Evolutionary conservation across 2,888 invertebrate genomes (phyloP).

Genomic region (Dromius quadrimaculatus): DNA sequence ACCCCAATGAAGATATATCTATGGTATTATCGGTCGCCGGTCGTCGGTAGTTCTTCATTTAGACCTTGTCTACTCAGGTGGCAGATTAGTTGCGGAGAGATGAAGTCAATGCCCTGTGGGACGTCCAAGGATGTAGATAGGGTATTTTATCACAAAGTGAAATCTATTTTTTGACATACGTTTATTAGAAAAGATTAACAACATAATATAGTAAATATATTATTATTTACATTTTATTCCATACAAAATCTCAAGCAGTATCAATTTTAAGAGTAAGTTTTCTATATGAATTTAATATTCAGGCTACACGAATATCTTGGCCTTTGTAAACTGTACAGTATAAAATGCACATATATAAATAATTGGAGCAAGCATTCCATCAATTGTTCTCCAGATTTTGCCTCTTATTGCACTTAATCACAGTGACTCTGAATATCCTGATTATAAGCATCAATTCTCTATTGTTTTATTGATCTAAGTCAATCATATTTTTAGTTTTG

Average conservation of each 20-base stretch:
- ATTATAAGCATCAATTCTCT: too few species aligned
- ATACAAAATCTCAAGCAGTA: slow-evolving; percentile 48
- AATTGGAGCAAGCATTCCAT: not conserved
- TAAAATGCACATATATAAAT: slow-evolving; percentile 30
- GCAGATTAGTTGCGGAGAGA: slow-evolving; percentile 30
- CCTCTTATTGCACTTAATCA: too few species aligned
- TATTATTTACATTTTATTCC: slow-evolving; percentile 49
- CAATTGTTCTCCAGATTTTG: too few species aligned
- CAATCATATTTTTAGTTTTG: too few species aligned
- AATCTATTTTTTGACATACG: slow-evolving; percentile 40
- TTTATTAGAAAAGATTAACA: slow-evolving; percentile 52
- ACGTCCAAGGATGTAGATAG: not conserved
- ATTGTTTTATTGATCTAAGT: too few species aligned
- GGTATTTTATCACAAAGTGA: too few species aligned
- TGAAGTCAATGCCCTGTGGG: slow-evolving; percentile 32
- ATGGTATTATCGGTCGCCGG: slow-evolving; percentile 59
- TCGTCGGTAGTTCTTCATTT: slow-evolving; percentile 61
- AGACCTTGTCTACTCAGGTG: not conserved
- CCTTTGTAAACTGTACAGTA: slow-evolving; percentile 27
- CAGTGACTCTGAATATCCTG: too few species aligned
- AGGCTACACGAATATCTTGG: slow-evolving; percentile 28
- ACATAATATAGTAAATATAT: slow-evolving; percentile 43
- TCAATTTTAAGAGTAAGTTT: slow-evolving; percentile 30
- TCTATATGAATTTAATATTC: slow-evolving; percentile 33
- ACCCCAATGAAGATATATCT: slow-evolving; percentile 64